phyloP scores from a whole-genome alignment of 1,140 invertebrate species.

The Melipona quadrifasciata region DNA sequence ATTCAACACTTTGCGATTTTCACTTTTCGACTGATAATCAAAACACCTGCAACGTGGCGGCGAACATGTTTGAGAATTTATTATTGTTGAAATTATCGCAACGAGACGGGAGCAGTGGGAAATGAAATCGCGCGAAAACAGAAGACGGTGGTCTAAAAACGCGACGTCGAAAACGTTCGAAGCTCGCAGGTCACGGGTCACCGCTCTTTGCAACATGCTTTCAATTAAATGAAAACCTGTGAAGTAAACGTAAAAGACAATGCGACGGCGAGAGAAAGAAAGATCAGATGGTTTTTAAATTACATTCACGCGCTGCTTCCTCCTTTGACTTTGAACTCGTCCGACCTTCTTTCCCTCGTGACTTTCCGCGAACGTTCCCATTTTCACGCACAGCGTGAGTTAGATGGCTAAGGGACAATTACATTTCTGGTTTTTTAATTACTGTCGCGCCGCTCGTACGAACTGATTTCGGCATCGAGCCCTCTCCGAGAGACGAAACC shows the following conservation, averaged over 20 bases:
- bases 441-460: not conserved
- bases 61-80: no score
- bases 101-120: not conserved
- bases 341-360: not conserved
- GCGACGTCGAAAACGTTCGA: not conserved
- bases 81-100: no score
- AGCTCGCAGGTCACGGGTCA: not conserved
- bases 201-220: not conserved
- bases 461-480: no score
- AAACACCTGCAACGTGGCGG: not conserved
- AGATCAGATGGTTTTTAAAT: slow-evolving; percentile 13
- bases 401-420: not conserved
- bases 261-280: not conserved
- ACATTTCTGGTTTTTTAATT: no score
- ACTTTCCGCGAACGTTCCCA: not conserved
- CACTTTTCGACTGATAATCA: not conserved
- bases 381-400: not conserved
- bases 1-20: not conserved
- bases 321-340: not conserved
- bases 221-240: slow-evolving; percentile 37
- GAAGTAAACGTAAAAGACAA: not conserved
- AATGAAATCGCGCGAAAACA: slow-evolving; percentile 12
- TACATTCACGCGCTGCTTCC: not conserved
- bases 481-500: not conserved
- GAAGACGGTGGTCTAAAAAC: slow-evolving; percentile 16